Percentiles rank a stretch among this genome's conserved stretches.
Conservation (phyloP, 2,888 invertebrate genomes). For the Alsophila aescularia region DNA sequence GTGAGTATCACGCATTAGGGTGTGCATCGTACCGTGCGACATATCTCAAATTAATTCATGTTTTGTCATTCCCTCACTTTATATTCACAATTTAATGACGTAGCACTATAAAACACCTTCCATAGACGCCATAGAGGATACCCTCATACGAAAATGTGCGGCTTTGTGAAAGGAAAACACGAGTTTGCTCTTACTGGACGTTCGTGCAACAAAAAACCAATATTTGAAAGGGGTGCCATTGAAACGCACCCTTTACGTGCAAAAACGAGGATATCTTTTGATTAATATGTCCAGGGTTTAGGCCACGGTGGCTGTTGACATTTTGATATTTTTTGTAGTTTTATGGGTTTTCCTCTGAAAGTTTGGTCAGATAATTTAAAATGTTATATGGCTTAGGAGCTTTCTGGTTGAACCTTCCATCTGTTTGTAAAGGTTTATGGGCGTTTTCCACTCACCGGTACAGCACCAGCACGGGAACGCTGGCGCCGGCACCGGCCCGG, state of each 20-base stretch:
- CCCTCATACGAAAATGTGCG: conserved; percentile 67
- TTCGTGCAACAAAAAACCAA: conserved; percentile 76
- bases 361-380: neutral
- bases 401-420: neutral
- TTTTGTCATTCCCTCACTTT: conserved; percentile 83
- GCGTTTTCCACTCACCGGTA: no score
- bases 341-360: neutral
- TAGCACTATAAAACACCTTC: conserved; percentile 70
- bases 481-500: no score
- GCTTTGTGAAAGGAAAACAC: conserved; percentile 76
- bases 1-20: conserved; percentile 58
- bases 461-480: no score
- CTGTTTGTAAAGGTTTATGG: no score
- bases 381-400: neutral
- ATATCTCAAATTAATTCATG: conserved; percentile 83
- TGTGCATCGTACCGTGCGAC: conserved; percentile 78
- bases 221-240: conserved; percentile 81
- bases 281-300: conserved; percentile 66
- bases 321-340: conserved; percentile 13
- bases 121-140: conserved; percentile 58
- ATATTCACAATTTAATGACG: conserved; percentile 80
- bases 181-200: conserved; percentile 82
- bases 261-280: conserved; percentile 78
- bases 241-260: conserved; percentile 74
- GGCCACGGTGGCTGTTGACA: conserved; percentile 30